Evolutionary conservation across 2,797 vertebrate species (phyloP).

Genomic region (Pantherophis alleghaniensis): DNA sequence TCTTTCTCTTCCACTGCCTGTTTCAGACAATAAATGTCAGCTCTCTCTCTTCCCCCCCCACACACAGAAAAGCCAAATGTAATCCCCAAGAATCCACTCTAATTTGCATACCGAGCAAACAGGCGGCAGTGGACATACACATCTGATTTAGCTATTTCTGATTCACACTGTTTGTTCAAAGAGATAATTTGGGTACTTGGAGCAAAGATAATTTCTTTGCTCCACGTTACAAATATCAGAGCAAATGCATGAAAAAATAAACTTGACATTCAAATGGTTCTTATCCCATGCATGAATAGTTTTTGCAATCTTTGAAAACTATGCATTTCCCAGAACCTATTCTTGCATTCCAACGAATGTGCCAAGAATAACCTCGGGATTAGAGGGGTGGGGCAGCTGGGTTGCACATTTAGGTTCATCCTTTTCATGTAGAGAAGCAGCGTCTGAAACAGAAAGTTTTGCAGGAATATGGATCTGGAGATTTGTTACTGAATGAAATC

Average conservation of each 20-base stretch:
- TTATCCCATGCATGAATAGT: not conserved
- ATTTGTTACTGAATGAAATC: not conserved
- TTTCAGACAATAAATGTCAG: conserved; percentile 36
- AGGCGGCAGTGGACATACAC: conserved; percentile 11
- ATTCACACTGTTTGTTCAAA: not conserved
- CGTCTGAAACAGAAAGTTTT: not conserved
- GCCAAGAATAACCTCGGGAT: not conserved
- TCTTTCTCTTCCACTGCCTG: not conserved
- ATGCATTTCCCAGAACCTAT: not conserved
- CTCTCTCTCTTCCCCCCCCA: not conserved
- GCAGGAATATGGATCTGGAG: not conserved
- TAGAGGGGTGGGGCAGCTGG: not conserved
- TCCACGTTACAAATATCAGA: not conserved
- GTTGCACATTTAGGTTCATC: not conserved
- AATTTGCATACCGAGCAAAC: not conserved
- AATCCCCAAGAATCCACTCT: conserved; percentile 34
- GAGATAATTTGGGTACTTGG: not conserved
- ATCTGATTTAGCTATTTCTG: not conserved
- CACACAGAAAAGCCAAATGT: not conserved
- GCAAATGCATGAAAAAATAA: not conserved
- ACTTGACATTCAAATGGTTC: not conserved
- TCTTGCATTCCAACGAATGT: not conserved
- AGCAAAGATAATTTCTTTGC: not conserved
- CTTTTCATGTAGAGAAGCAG: not conserved
- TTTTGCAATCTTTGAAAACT: not conserved